Evolutionary conservation across 2,888 invertebrate species (phyloP), one percentile per base, ranked within the genome.

Genomic region (Petrolisthes cinctipes): DNA sequence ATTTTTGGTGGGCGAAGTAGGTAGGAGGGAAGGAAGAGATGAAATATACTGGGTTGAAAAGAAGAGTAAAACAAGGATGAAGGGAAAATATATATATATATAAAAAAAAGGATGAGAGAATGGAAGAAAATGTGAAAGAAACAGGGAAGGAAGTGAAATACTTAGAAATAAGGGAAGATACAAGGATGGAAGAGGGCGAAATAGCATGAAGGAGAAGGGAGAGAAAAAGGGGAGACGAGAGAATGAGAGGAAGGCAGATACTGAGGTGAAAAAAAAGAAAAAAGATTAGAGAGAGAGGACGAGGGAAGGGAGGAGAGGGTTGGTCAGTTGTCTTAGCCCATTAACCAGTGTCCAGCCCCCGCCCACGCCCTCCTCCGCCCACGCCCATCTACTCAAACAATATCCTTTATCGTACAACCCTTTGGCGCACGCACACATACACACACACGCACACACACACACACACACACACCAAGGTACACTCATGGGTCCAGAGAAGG

Each of bases 111-210:
- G 66, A 66, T 11, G 76, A 76, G 76, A 76, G 76, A 11, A 56
- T 56, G 80, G 54, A 56, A 80, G 80, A 80, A 56, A 80, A 56
- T 54, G 80, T 54, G 56, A 80, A 56, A 80, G 80, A 80, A 56
- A 80, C 3, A 53, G 54, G 56, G 54, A 80, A 56, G n/a, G 11
- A 53, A 56, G 9, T 5, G 9, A 11, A 79, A 23, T 9, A 23
- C 3, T 11, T 51, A 23, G 23, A 23, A 79, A 23, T n/a, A 23
- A 51, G 53, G 23, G 75, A 75, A 23, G 23, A 20, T n/a, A 23
- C 14, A 9, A 75, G n/a, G 14, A 66, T 66, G 66, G 11, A 14
- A n/a, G 3, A n/a, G 1, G 66, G n/a, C 14, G 3, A 66, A 66
- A 66, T 1, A 11, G n/a, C 66, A 66, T 11, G 66, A 66, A 14